A percentile compares a stretch with the other conserved stretches of the same genome.
phyloP scores from a whole-genome alignment of 2,797 vertebrate genomes.

The Rachycentron canadum region DNA sequence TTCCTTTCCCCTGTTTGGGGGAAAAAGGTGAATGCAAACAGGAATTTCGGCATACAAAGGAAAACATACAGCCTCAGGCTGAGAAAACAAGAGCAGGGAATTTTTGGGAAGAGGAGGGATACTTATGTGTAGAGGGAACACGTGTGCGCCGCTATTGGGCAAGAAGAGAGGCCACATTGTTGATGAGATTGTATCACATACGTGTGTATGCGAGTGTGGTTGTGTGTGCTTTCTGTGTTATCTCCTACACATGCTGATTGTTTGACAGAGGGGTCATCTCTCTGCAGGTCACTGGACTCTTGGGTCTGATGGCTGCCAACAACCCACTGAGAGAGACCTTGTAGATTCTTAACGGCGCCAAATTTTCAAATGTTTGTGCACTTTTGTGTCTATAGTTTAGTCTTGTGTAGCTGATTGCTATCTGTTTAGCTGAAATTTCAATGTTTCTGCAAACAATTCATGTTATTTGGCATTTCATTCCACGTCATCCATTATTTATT shows the following conservation, averaged over 20 bases:
- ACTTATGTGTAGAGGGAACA: slow-evolving; percentile 48
- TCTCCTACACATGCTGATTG: slow-evolving; percentile 22
- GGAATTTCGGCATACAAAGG: slow-evolving; percentile 84
- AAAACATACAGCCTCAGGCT: slow-evolving; percentile 81
- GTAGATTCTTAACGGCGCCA: slow-evolving; percentile 21
- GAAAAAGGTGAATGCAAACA: slow-evolving; percentile 84
- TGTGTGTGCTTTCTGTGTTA: slow-evolving; percentile 5
- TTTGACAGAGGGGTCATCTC: slow-evolving; percentile 44
- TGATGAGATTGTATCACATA: slow-evolving; percentile 42
- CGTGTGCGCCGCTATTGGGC: slow-evolving; percentile 61
- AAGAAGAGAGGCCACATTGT: slow-evolving; percentile 63
- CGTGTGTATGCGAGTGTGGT: slow-evolving; percentile 1
- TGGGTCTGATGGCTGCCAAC: slow-evolving; percentile 36
- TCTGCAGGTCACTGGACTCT: slow-evolving; percentile 48
- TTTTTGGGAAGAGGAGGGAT: slow-evolving; percentile 66
- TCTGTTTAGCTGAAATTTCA: slow-evolving; percentile 22
- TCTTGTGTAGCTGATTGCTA: slow-evolving; percentile 19
- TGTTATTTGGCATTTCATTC: slow-evolving; percentile 30
- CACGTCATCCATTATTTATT: slow-evolving; percentile 33
- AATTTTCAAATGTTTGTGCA: slow-evolving; percentile 31
- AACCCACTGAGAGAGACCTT: slow-evolving; percentile 24
- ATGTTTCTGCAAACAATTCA: slow-evolving; percentile 44
- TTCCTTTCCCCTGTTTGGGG: slow-evolving; percentile 77
- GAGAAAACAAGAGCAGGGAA: slow-evolving; percentile 77
- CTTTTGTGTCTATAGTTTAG: slow-evolving; percentile 30